Base-by-base conservation (phyloP, 2,113 vertebrate species). In the Dipodomys merriami region DNA sequence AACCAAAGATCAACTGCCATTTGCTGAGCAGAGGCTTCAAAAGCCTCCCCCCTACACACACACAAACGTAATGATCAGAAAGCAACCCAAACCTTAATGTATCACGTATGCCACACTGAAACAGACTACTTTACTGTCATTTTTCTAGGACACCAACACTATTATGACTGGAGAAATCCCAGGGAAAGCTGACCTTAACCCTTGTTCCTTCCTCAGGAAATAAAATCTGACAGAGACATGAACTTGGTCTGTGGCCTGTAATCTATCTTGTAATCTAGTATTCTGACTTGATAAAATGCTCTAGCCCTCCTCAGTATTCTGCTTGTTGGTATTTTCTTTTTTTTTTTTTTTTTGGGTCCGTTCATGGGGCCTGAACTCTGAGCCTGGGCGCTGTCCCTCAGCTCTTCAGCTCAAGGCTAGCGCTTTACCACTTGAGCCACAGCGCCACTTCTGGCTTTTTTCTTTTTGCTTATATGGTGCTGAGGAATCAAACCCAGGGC, bases 51-150 rank as follows among this genome's bases (percentile, higher is more conserved):
- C n/a, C 53, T 16, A 13, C 53, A 4, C 53, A 35, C 10, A 25
- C 7, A 39, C 83, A 65, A 19, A n/a, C 39, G 12, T 46, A 90
- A 83, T 27, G 5, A 86, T 18, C 27, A 60, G 78, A 94, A 83
- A 82, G 33, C 11, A 83, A 88, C 25, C 29, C 16, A 10, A 81
- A 72, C 25, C 69, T 86, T 33, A 83, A 64, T 74, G 68, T 68
- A n/a, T 72, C 68, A 83, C 69, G 77, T 35, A 29, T 57, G 92
- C 33, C 46, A 94, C 62, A 67, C 15, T 49, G 25, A 79, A 93
- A 44, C 35, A 90, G 44, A 68, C 53, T 80, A 20, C 78, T 72
- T 71, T 33, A 77, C 1, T n/a, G 57, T 19, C 49, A 73, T 64
- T 93, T 27, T 76, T 60, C 53, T 78, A 94, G 35, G 49, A 78